Evolutionary conservation across 2,888 invertebrate genomes (phyloP).

Genomic region (Lucinisca nassula): DNA sequence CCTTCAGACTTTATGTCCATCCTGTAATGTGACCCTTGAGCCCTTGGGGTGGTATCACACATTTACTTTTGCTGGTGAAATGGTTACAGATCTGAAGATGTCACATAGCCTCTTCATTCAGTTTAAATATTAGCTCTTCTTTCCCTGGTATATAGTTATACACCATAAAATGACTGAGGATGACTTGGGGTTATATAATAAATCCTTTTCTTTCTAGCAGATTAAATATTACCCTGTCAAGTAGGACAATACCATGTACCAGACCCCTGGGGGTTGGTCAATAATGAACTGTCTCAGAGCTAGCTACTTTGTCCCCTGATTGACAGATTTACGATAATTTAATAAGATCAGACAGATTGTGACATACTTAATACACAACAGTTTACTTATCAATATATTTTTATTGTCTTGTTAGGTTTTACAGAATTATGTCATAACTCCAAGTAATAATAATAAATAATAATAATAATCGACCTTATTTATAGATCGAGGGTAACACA

Average conservation of each 20-base stretch:
- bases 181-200: neutral
- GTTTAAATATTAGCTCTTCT: neutral
- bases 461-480: too few relatives aligned
- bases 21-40: neutral
- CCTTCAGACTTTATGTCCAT: neutral
- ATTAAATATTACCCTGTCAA: constrained; percentile 16
- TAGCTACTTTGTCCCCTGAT: neutral
- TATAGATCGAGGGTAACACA: too few relatives aligned
- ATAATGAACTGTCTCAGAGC: neutral
- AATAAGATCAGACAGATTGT: neutral
- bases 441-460: too few relatives aligned
- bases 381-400: neutral
- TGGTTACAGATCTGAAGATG: neutral
- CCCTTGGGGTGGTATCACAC: neutral
- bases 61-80: neutral
- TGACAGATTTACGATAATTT: neutral
- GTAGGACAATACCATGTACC: neutral
- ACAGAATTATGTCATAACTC: too few relatives aligned
- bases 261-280: neutral
- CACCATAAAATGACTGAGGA: neutral
- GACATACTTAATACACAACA: too few relatives aligned
- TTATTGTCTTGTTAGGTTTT: neutral
- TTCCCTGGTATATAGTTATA: neutral
- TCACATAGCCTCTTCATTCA: neutral
- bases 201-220: neutral